Conservation (phyloP, 2,888 invertebrate genomes). For the Polydrusus tereticollis region DNA sequence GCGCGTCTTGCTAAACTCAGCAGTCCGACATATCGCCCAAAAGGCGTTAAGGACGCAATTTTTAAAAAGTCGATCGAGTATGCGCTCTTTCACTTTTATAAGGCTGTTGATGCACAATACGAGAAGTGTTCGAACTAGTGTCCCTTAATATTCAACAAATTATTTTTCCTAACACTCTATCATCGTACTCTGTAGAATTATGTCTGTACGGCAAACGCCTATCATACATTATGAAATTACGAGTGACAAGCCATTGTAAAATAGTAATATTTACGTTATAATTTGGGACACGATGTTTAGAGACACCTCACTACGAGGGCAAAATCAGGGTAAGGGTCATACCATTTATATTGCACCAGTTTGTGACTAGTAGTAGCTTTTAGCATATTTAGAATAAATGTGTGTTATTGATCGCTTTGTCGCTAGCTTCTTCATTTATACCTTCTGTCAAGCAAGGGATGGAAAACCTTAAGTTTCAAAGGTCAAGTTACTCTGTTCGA, state of each 20-base stretch:
- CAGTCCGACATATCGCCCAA: constrained; percentile 28
- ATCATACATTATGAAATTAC: not conserved
- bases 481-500: constrained; percentile 38
- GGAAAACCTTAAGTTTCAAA: not conserved
- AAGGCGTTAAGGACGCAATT: not conserved
- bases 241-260: too few relatives aligned
- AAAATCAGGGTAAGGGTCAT: constrained; percentile 68
- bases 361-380: constrained; percentile 63
- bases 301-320: constrained; percentile 58
- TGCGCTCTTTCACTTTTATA: constrained; percentile 57
- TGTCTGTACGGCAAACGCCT: not conserved
- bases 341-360: constrained; percentile 64
- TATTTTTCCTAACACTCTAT: not conserved
- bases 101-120: constrained; percentile 67
- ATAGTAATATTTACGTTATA: too few relatives aligned
- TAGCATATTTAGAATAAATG: constrained; percentile 62
- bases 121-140: not conserved
- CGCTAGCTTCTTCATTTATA: constrained; percentile 60
- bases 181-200: not conserved
- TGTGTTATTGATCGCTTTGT: constrained; percentile 62
- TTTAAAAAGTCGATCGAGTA: constrained; percentile 29
- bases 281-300: constrained; percentile 8
- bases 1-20: constrained; percentile 13
- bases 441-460: constrained; percentile 40
- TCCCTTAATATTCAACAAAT: not conserved